These are phyloP conservation scores for Trematomus loennbergii DNA, from an alignment of 2,113 vertebrate genomes.

Conservation along the genomic window DNA sequence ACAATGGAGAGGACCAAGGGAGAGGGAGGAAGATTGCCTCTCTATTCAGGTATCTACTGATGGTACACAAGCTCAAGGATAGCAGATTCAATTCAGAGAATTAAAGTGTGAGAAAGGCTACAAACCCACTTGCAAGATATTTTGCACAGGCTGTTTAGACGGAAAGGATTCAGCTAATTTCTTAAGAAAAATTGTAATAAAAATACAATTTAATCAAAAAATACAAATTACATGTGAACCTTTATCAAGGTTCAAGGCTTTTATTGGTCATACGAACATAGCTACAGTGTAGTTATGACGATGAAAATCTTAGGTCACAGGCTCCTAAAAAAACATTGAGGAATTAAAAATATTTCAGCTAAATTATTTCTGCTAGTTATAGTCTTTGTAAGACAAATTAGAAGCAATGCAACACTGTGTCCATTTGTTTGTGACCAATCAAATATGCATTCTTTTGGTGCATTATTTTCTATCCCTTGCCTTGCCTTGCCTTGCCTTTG, in stretches of 20 bases:
- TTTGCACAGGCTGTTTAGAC: constrained; percentile 23
- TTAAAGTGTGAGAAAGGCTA: constrained; percentile 52
- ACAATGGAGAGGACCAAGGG: constrained; percentile 70
- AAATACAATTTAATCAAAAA: background rate
- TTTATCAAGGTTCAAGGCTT: background rate
- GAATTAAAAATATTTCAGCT: background rate
- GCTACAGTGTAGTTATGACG: no score
- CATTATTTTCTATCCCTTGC: background rate
- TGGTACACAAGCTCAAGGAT: constrained; percentile 77
- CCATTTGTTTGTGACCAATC: constrained; percentile 9
- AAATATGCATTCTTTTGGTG: constrained; percentile 4
- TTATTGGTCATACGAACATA: no score
- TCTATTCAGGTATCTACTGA: constrained; percentile 70
- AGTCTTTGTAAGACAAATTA: background rate
- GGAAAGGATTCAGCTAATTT: background rate
- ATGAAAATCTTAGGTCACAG: no score
- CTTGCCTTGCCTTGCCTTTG: constrained; percentile 17
- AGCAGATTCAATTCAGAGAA: constrained; percentile 62
- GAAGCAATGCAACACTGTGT: background rate
- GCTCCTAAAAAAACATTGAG: background rate
- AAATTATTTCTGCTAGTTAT: no score
- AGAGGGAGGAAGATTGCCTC: constrained; percentile 69
- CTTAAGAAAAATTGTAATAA: background rate
- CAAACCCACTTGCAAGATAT: constrained; percentile 41
- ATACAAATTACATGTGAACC: background rate